Evolutionary conservation across 2,888 invertebrate species (phyloP).

Genomic region (Dasypogon diadema): DNA sequence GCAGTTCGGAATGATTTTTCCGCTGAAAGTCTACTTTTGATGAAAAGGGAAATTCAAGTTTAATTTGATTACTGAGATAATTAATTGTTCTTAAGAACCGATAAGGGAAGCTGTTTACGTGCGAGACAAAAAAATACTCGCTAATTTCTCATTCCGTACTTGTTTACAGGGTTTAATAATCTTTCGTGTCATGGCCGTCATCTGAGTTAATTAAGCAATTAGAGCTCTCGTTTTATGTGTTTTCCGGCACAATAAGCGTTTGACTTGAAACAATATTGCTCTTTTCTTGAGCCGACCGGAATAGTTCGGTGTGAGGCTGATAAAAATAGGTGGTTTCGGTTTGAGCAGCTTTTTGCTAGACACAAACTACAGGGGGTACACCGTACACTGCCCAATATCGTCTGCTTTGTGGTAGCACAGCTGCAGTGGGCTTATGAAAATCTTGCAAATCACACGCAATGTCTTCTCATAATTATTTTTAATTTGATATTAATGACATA

Average conservation of each 20-base stretch:
- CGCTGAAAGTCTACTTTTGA: neutral
- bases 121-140: neutral
- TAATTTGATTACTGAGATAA: neutral
- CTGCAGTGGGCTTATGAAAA: no score
- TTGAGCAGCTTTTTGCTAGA: slow-evolving; percentile 3
- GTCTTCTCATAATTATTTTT: no score
- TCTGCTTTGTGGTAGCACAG: no score
- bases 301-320: neutral
- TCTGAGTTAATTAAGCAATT: slow-evolving; percentile 24
- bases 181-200: slow-evolving; percentile 18
- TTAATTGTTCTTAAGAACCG: neutral
- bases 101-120: neutral
- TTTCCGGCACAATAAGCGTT: slow-evolving; percentile 22
- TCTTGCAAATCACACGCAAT: no score
- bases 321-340: neutral
- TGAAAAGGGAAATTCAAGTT: neutral
- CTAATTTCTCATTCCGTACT: neutral
- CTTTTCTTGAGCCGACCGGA: neutral
- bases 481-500: no score
- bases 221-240: neutral
- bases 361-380: no score
- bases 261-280: neutral
- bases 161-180: slow-evolving; percentile 4
- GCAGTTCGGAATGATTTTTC: no score
- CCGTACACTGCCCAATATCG: neutral